Percentiles rank a stretch among this genome's conserved stretches.
phyloP scores from a whole-genome alignment of 2,113 vertebrate genomes.

The Pycnonotus jocosus region DNA sequence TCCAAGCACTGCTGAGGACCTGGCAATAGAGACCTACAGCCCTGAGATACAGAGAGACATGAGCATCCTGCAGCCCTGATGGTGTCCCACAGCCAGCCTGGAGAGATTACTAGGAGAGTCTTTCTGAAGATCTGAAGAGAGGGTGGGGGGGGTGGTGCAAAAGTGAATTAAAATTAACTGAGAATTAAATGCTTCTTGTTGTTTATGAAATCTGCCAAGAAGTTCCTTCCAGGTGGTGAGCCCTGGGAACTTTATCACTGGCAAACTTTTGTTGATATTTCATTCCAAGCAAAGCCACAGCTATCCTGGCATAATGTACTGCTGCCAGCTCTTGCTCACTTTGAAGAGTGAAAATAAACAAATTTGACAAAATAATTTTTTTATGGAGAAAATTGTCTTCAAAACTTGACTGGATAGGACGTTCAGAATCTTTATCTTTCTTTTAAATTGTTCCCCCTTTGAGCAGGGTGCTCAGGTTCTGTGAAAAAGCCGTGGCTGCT shows the following conservation, averaged over 20 bases:
- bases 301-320: background rate
- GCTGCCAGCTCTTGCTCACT: background rate
- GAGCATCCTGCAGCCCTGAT: background rate
- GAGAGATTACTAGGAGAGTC: background rate
- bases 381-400: background rate
- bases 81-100: background rate
- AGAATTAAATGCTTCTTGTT: background rate
- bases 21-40: background rate
- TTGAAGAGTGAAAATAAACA: background rate
- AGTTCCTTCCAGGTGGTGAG: background rate
- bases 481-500: background rate
- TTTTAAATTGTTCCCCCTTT: background rate
- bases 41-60: background rate
- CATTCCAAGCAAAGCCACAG: background rate
- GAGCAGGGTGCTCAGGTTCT: background rate
- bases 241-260: background rate
- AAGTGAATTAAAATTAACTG: background rate
- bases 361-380: background rate
- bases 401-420: background rate
- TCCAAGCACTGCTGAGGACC: background rate
- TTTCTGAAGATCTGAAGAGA: background rate
- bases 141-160: accelerated
- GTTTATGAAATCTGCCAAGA: background rate
- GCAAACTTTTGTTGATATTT: background rate
- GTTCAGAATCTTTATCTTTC: background rate